Evolutionary conservation across 2,113 vertebrate genomes (phyloP), one percentile per base, ranked within the genome.

Genomic region (Dissostichus mawsoni): DNA sequence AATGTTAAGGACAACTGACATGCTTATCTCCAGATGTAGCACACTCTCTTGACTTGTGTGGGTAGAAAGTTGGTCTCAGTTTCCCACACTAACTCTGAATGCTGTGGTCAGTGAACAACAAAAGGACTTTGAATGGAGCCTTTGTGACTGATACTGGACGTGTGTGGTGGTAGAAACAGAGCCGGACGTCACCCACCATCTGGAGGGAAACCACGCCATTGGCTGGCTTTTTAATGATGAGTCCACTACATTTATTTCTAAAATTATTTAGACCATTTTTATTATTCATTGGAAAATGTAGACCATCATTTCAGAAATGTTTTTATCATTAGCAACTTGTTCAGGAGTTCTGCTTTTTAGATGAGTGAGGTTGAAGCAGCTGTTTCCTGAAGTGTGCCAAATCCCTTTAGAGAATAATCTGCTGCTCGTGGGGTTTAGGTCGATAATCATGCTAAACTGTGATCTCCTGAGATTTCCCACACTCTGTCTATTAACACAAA

Each of bases 121-220:
- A 20, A 20, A 20, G 20, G 20, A 20, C 20, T 20, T 77, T 33
- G 33, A 33, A 33, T 33, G 33, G 33, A 33, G 33, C 20, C 20
- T 20, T 20, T 33, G 33, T 5, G 77, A 67, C 20, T 20, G 20
- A 20, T 20, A 20, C 20, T 62, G 79, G 62, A 18, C 23, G 47
- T 81, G 73, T 64, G 73, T 41, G 57, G n/a, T 53, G 14, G 16
- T 13, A 50, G 44, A 57, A 16, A 51, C 44, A 56, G 45, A 80
- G 53, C 5, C 17, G 76, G 74, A 91, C 58, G 6, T 83, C 85
- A 85, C 58, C 36, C 57, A 64, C 82, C 74, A 83, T 92, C 85
- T 90, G 91, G 89, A 92, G 58, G 58, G 58, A 61, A 87, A 72
- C n/a, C 0, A 57, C 55, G 8, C 45, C 7, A 78, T 74, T 83